These are phyloP conservation scores for Arrhamphus sclerolepis DNA, from an alignment of 2,797 vertebrate species.

Conservation along the genomic window DNA sequence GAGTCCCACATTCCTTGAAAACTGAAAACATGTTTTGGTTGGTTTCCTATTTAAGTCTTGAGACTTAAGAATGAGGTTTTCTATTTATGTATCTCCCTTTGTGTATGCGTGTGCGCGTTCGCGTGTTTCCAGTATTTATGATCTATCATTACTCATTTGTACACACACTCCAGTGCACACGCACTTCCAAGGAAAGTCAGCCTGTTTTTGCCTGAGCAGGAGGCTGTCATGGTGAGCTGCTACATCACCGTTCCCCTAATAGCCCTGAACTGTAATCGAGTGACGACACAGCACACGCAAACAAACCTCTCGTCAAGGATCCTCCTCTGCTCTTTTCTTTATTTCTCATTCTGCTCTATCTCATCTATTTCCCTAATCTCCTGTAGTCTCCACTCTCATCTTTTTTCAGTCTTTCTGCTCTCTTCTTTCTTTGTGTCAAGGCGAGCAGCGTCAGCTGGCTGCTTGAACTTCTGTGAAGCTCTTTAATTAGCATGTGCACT, in stretches of 20 bases:
- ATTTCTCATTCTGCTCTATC: background rate
- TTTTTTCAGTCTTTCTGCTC: background rate
- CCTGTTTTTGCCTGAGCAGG: slow-evolving; percentile 55
- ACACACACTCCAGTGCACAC: background rate
- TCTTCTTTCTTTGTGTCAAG: background rate
- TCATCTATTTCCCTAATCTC: background rate
- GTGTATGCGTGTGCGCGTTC: background rate
- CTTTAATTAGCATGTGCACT: slow-evolving; percentile 31
- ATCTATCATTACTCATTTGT: background rate
- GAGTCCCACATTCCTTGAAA: slow-evolving; percentile 4
- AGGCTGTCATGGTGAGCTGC: slow-evolving; percentile 25
- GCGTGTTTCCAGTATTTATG: background rate
- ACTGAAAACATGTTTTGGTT: slow-evolving; percentile 64
- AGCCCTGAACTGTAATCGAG: slow-evolving; percentile 60
- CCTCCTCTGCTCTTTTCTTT: slow-evolving; percentile 24
- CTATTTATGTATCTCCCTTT: slow-evolving; percentile 12
- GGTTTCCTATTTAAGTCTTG: slow-evolving; percentile 30
- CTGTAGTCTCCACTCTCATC: background rate
- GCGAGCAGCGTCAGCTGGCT: background rate
- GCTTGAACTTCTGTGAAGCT: background rate
- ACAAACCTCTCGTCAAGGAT: slow-evolving; percentile 41
- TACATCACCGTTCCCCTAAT: slow-evolving; percentile 46
- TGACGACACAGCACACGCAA: slow-evolving; percentile 51
- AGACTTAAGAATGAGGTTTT: slow-evolving; percentile 13
- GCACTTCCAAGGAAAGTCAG: slow-evolving; percentile 11